phyloP scores from a whole-genome alignment of 2,888 invertebrate species.

The Drosophila leonis region DNA sequence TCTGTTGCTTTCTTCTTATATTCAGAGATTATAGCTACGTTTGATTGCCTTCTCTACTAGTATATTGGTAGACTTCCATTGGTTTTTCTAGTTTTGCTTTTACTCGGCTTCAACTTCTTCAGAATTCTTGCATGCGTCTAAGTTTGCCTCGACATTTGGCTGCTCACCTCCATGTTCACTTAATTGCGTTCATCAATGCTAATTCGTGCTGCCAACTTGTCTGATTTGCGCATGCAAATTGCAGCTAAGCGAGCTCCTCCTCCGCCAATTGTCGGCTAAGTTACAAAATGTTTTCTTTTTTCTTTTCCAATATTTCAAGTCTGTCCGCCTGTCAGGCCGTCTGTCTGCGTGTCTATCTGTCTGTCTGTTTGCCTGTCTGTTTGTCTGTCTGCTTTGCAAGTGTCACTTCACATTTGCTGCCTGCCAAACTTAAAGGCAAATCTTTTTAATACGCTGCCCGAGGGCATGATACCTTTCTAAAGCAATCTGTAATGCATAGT shows the following conservation, averaged over 20 bases:
- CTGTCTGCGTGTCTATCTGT: not conserved
- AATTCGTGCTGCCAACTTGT: slow-evolving; percentile 63
- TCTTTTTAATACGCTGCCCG: slow-evolving; percentile 10
- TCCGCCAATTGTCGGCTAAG: slow-evolving; percentile 5
- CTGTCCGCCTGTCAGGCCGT: not conserved
- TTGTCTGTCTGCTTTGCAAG: slow-evolving; percentile 4
- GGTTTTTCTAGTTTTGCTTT: not conserved
- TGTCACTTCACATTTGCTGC: slow-evolving; percentile 37
- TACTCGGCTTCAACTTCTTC: not conserved
- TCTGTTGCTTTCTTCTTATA: not conserved
- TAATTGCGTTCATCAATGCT: slow-evolving; percentile 39
- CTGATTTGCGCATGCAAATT: slow-evolving; percentile 32
- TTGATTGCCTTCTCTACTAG: not conserved
- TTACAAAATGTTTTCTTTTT: slow-evolving; percentile 6
- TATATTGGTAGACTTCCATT: too few relatives aligned
- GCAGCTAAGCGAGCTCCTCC: slow-evolving; percentile 23
- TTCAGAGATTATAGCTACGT: not conserved
- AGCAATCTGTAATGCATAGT: not conserved
- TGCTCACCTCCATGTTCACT: not conserved
- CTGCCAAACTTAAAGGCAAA: slow-evolving; percentile 34
- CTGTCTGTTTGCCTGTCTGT: not conserved
- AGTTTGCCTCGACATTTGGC: not conserved
- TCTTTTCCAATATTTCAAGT: slow-evolving; percentile 10
- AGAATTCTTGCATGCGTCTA: too few relatives aligned
- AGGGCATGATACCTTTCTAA: not conserved